Percentiles rank a stretch among this genome's conserved stretches.
Conservation (phyloP, 2,113 vertebrate species). For the Dromas ardeola region DNA sequence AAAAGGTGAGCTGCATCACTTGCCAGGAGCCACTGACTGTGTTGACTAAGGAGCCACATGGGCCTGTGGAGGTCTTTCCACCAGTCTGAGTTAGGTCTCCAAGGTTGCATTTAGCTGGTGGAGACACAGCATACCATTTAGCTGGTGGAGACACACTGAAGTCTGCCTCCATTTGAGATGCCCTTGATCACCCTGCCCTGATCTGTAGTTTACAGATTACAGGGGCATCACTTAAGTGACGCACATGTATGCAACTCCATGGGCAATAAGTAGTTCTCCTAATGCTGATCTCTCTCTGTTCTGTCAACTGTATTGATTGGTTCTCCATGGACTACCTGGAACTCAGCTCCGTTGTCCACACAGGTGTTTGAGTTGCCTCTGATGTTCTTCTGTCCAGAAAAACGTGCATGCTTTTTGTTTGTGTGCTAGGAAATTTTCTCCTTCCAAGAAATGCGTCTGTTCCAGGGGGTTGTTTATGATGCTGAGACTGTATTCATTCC, state of each 20-base stretch:
- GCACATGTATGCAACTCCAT: neutral
- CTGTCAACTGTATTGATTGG: neutral
- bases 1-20: neutral
- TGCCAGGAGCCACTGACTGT: neutral
- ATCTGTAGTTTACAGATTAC: neutral
- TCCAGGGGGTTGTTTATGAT: neutral
- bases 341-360: neutral
- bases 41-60: neutral
- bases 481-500: neutral
- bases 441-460: conserved; percentile 28
- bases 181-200: neutral
- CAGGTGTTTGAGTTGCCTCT: neutral
- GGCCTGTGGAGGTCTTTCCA: neutral
- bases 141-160: neutral
- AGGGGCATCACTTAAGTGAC: neutral
- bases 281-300: neutral
- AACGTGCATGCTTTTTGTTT: neutral
- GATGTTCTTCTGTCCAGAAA: neutral
- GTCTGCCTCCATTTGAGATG: neutral
- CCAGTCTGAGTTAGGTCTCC: neutral
- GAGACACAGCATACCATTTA: neutral
- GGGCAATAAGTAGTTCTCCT: neutral
- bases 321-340: neutral
- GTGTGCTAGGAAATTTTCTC: neutral
- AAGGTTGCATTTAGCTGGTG: neutral